Conservation (phyloP, 2,888 invertebrate genomes). For the Atrina japonica region DNA sequence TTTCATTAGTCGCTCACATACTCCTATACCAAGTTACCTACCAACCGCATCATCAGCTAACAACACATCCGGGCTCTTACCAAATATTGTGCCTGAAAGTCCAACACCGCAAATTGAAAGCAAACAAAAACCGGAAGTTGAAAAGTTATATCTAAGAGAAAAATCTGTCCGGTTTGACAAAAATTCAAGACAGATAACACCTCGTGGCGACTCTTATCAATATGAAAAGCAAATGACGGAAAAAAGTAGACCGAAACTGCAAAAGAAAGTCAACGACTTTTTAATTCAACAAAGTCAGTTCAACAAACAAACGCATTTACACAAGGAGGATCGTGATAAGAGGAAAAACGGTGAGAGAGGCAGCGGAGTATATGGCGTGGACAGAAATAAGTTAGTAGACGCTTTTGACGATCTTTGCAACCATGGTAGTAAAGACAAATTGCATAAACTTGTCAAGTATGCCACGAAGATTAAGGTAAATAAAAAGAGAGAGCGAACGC, state of each 20-base stretch:
- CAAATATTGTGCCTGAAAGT: too few species aligned
- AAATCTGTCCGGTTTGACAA: constrained; percentile 15
- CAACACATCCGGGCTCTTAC: too few species aligned
- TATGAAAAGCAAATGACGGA: constrained; percentile 14
- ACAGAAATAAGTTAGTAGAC: constrained; percentile 52
- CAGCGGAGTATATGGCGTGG: background rate
- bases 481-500: background rate
- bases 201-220: constrained; percentile 3
- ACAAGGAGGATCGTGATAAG: constrained; percentile 1
- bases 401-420: constrained; percentile 66
- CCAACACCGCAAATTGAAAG: too few species aligned
- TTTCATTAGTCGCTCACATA: background rate
- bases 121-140: background rate
- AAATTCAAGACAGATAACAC: background rate
- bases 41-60: background rate
- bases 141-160: background rate
- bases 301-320: constrained; percentile 14
- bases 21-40: constrained; percentile 25
- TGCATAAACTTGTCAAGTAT: constrained; percentile 59
- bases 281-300: constrained; percentile 17
- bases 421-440: constrained; percentile 50
- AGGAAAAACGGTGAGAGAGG: background rate
- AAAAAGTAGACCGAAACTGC: constrained; percentile 6
- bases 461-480: constrained; percentile 61
- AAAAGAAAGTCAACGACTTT: constrained; percentile 21